Evolutionary conservation across 2,113 vertebrate species (phyloP), one percentile per base, ranked within the genome.

Genomic region (Neolamprologus sp.): DNA sequence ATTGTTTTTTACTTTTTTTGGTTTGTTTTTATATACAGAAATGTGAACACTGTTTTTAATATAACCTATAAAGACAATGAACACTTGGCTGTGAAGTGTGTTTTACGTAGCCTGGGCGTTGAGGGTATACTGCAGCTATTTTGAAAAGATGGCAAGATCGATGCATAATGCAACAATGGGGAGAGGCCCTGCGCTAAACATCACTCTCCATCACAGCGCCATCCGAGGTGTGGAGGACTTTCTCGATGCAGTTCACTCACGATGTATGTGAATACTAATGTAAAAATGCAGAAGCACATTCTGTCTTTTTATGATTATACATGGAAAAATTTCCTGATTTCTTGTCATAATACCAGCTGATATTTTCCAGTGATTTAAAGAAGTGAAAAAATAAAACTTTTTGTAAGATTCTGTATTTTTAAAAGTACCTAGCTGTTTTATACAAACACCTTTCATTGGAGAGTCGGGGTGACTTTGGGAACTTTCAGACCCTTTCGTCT

Each of bases 351-450:
- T 96, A 94, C 95, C 96, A 97, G 96, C 95, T 95, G 96, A 96
- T 95, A 94, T 97, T 97, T 97, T 96, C 95, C 96, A 96, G 94
- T 94, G 93, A 97, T 94, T 95, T 95, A 93, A 94, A 93, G 88
- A 94, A 92, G 85, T 81, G 85, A 94, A 83, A 87, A 83, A 89
- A 96, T 84, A 35, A 82, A 90, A 86, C 89, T 95, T 95, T 96
- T 97, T 95, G 95, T 96, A 96, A 95, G 94, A 96, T 96, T 95
- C 92, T 95, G 96, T 97, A 96, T 97, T 97, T 97, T 97, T 94
- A 89, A 96, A 96, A 89, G 94, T 93, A 90, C 92, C 89, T 94
- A 87, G 89, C 95, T 93, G 94, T 96, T 97, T 97, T 96, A 95
- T 97, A 97, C 95, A 91, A 94, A 95, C 88, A 85, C 85, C 88